phyloP scores from a whole-genome alignment of 2,797 vertebrate species.

The Pangasius djambal region DNA sequence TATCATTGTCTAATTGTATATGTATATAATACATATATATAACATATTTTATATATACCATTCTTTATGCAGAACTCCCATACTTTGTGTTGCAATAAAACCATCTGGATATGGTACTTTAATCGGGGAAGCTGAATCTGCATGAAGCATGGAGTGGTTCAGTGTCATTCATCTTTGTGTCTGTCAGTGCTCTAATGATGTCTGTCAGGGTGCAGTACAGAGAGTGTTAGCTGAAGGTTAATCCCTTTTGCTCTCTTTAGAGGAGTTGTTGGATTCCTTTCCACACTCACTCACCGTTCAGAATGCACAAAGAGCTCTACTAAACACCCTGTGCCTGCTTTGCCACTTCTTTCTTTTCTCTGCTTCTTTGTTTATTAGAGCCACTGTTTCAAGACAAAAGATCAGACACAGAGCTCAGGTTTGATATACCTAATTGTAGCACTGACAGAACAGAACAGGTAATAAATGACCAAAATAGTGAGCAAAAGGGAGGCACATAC shows the following conservation, averaged over 20 bases:
- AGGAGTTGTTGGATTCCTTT: constrained; percentile 57
- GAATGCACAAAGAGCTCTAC: constrained; percentile 63
- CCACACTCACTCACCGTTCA: constrained; percentile 51
- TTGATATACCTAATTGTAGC: constrained; percentile 52
- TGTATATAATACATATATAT: too few species aligned
- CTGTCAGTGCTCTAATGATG: constrained; percentile 63
- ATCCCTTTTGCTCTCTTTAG: constrained; percentile 57
- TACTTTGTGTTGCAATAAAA: neutral
- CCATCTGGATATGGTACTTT: neutral
- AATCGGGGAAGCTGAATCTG: neutral
- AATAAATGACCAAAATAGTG: neutral
- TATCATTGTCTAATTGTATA: too few species aligned
- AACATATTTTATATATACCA: too few species aligned
- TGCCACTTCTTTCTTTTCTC: neutral
- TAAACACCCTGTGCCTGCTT: constrained; percentile 43
- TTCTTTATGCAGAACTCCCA: neutral
- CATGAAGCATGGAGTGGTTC: constrained; percentile 51
- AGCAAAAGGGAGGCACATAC: neutral
- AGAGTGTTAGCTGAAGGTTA: constrained; percentile 71
- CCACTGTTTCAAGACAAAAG: constrained; percentile 59
- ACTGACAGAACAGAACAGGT: constrained; percentile 6
- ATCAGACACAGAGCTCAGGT: constrained; percentile 53
- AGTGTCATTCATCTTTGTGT: constrained; percentile 51
- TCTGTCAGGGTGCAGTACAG: constrained; percentile 61
- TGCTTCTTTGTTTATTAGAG: constrained; percentile 42